Evolutionary conservation across 2,797 vertebrate genomes (phyloP).

Genomic region (Lagocephalus sceleratus): DNA sequence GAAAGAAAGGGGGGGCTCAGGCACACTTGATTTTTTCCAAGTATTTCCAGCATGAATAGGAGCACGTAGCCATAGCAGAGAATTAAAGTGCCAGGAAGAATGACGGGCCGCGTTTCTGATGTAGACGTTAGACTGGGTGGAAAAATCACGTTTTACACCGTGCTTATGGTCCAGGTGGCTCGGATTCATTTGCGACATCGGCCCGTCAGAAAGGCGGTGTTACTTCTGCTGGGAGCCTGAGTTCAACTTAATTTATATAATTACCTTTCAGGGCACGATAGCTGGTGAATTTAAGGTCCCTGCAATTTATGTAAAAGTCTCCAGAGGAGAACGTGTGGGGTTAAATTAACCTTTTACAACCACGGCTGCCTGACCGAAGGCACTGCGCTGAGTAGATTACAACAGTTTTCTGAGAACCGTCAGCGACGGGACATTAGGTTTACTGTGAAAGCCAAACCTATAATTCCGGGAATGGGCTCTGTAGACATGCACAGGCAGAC

Average conservation of each 20-base stretch:
- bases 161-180: slow-evolving; percentile 37
- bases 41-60: slow-evolving; percentile 68
- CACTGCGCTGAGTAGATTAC: slow-evolving; percentile 15
- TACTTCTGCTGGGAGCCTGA: slow-evolving; percentile 4
- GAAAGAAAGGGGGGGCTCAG: slow-evolving; percentile 47
- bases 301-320: slow-evolving; percentile 20
- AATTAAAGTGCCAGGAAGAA: slow-evolving; percentile 50
- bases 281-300: slow-evolving; percentile 3
- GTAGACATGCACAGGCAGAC: slow-evolving; percentile 25
- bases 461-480: slow-evolving; percentile 56
- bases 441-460: slow-evolving; percentile 54
- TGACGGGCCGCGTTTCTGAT: slow-evolving; percentile 55
- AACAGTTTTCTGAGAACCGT: slow-evolving; percentile 35
- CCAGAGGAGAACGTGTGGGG: slow-evolving; percentile 9
- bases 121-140: slow-evolving; percentile 57
- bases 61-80: slow-evolving; percentile 52
- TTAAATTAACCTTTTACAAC: slow-evolving; percentile 19
- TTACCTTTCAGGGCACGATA: slow-evolving; percentile 9
- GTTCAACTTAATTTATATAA: slow-evolving; percentile 14
- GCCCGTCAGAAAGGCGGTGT: slow-evolving; percentile 7
- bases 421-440: slow-evolving; percentile 40
- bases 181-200: slow-evolving; percentile 29
- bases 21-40: slow-evolving; percentile 71
- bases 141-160: slow-evolving; percentile 51
- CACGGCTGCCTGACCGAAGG: slow-evolving; percentile 15